phyloP scores from a whole-genome alignment of 2,797 vertebrate species.

The Sebastes paucispinis region DNA sequence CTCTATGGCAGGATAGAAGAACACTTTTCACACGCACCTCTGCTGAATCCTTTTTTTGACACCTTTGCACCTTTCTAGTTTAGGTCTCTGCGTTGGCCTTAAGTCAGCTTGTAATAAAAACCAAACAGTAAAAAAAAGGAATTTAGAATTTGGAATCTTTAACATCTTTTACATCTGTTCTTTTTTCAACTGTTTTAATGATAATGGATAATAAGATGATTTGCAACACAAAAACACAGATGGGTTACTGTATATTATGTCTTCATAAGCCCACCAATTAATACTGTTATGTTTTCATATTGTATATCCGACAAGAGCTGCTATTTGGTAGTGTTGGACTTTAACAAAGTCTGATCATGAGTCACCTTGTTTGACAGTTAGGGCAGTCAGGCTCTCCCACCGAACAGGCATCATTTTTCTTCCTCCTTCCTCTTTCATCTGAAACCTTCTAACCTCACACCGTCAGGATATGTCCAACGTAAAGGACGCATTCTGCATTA shows the following conservation, averaged over 20 bases:
- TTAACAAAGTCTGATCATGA: slow-evolving; percentile 14
- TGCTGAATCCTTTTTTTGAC: slow-evolving; percentile 25
- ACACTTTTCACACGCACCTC: slow-evolving; percentile 20
- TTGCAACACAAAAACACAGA: slow-evolving; percentile 56
- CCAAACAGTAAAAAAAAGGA: neutral
- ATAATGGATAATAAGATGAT: slow-evolving; percentile 29
- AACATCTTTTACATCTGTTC: slow-evolving; percentile 6
- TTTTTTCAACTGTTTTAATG: slow-evolving; percentile 12
- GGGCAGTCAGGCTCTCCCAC: slow-evolving; percentile 14
- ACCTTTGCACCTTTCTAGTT: slow-evolving; percentile 27
- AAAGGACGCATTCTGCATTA: slow-evolving; percentile 2
- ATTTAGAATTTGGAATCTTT: neutral
- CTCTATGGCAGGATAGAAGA: slow-evolving; percentile 40
- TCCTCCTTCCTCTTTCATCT: neutral
- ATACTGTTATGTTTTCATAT: slow-evolving; percentile 23
- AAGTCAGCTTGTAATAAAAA: neutral
- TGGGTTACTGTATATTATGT: slow-evolving; percentile 32
- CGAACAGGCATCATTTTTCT: slow-evolving; percentile 7
- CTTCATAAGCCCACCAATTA: slow-evolving; percentile 18
- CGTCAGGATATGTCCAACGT: neutral
- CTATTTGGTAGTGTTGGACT: slow-evolving; percentile 29
- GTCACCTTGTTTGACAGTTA: slow-evolving; percentile 5
- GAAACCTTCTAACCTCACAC: neutral
- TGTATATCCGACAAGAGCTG: slow-evolving; percentile 24
- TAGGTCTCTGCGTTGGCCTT: slow-evolving; percentile 18